Conservation (phyloP, 2,113 vertebrate species). For the Chionomys nivalis region DNA sequence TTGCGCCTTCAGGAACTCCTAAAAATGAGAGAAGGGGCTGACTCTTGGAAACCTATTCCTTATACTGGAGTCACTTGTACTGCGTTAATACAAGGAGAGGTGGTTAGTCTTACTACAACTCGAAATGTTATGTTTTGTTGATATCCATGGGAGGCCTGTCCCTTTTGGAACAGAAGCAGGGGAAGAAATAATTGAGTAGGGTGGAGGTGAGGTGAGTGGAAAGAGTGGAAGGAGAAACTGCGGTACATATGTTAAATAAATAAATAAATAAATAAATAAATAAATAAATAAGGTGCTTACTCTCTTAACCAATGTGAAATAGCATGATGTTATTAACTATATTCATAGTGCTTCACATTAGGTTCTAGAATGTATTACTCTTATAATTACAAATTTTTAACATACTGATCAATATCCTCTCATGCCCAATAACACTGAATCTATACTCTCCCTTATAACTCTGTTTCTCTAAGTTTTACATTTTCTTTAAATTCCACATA, state of each 20-base stretch:
- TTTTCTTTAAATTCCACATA: neutral
- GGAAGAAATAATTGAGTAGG: no score
- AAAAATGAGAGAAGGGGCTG: neutral
- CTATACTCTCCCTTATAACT: neutral
- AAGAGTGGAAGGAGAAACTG: no score
- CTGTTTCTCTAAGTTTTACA: neutral
- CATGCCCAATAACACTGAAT: neutral
- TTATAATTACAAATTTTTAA: neutral
- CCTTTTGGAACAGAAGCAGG: no score
- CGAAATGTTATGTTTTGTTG: neutral
- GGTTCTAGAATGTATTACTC: neutral
- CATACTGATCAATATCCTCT: neutral
- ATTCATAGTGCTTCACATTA: neutral
- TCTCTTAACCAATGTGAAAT: neutral
- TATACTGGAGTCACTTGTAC: neutral
- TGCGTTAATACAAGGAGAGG: neutral
- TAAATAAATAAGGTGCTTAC: neutral
- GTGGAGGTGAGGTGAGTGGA: no score
- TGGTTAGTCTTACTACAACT: no score
- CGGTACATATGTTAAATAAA: no score
- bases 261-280: no score
- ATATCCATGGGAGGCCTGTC: neutral
- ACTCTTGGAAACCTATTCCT: neutral
- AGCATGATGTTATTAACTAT: neutral
- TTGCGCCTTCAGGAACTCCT: no score